A percentile compares a stretch with the other conserved stretches of the same genome.
Evolutionary conservation across 2,797 vertebrate genomes (phyloP).

Genomic region (Hoplostethus mediterraneus): DNA sequence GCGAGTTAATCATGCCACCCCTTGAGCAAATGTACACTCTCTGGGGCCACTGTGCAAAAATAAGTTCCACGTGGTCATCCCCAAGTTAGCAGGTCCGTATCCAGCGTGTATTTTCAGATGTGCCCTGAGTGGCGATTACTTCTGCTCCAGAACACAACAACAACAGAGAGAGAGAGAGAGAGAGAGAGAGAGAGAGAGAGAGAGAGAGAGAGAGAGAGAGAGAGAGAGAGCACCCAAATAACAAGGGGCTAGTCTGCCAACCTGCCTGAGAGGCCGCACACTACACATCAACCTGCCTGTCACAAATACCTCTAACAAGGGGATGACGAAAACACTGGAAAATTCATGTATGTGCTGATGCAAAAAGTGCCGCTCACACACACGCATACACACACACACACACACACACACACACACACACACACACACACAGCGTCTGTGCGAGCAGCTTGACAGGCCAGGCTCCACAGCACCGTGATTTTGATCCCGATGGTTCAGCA

Average conservation of each 20-base stretch:
- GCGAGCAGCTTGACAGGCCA: slow-evolving; percentile 29
- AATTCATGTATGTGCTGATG: slow-evolving; percentile 2
- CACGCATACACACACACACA: background rate
- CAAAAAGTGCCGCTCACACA: background rate
- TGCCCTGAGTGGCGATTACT: slow-evolving; percentile 58
- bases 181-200: too few species aligned
- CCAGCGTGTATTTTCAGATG: slow-evolving; percentile 47
- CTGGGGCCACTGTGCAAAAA: slow-evolving; percentile 37
- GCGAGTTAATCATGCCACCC: slow-evolving; percentile 50
- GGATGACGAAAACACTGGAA: background rate
- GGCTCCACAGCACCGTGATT: slow-evolving; percentile 11
- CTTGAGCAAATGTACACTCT: slow-evolving; percentile 31
- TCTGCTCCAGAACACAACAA: slow-evolving; percentile 34
- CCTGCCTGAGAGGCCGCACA: slow-evolving; percentile 24
- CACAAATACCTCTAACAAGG: slow-evolving; percentile 15
- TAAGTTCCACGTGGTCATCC: slow-evolving; percentile 46
- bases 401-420: slow-evolving; percentile 8
- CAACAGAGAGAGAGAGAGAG: too few species aligned
- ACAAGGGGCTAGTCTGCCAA: slow-evolving; percentile 11
- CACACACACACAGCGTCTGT: slow-evolving; percentile 1
- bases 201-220: too few species aligned
- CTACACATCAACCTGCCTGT: slow-evolving; percentile 43
- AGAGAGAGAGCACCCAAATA: slow-evolving; percentile 44
- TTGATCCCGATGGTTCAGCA: slow-evolving; percentile 27
- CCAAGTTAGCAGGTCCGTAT: slow-evolving; percentile 15